phyloP scores from a whole-genome alignment of 2,888 invertebrate species.

The Xestia sexstrigata region DNA sequence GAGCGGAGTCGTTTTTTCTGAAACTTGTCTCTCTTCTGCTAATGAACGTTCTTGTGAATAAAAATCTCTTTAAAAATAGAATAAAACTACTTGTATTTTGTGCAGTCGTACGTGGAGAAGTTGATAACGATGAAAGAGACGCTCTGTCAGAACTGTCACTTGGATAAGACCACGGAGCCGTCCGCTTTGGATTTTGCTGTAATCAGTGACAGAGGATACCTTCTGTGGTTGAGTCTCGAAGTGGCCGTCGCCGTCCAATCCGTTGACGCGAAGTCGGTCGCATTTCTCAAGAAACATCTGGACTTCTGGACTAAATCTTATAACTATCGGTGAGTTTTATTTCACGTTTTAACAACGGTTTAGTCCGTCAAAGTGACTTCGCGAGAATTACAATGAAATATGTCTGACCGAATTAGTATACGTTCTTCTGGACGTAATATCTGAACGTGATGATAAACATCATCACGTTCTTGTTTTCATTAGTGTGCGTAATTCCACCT shows the following conservation, averaged over 20 bases:
- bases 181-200: constrained; percentile 92
- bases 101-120: constrained; percentile 93
- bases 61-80: background rate
- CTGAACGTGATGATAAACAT: too few relatives aligned
- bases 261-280: constrained; percentile 93
- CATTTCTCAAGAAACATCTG: constrained; percentile 94
- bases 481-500: background rate
- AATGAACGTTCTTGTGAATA: background rate
- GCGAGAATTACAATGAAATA: background rate
- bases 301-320: constrained; percentile 95
- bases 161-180: constrained; percentile 93
- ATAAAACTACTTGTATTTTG: background rate
- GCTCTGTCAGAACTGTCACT: constrained; percentile 86
- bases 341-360: background rate
- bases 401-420: background rate
- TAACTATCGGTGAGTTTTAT: constrained; percentile 91
- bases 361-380: background rate
- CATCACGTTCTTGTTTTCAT: background rate
- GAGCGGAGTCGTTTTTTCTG: background rate
- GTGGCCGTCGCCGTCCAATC: constrained; percentile 93
- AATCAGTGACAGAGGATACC: constrained; percentile 94
- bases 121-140: constrained; percentile 94
- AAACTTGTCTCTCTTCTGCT: background rate
- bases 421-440: too few relatives aligned
- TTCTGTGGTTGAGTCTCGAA: constrained; percentile 94